phyloP scores from a whole-genome alignment of 2,113 vertebrate species.

The Daphoenositta chrysoptera region DNA sequence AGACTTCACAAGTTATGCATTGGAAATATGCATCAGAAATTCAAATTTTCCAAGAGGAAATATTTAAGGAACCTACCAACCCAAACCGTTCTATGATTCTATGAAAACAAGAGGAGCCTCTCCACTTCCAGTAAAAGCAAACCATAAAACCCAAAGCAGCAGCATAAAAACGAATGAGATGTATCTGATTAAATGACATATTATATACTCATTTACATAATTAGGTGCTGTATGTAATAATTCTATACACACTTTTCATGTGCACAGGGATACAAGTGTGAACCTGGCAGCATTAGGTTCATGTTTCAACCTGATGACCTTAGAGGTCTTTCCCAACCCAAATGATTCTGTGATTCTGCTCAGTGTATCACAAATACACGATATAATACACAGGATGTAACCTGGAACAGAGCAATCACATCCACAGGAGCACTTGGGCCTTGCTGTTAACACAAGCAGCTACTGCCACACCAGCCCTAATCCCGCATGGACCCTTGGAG shows the following conservation, averaged over 20 bases:
- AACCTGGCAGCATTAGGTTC: background rate
- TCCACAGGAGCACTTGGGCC: background rate
- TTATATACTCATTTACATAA: background rate
- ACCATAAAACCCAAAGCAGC: background rate
- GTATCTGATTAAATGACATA: background rate
- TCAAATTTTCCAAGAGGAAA: background rate
- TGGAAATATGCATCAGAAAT: background rate
- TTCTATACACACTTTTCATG: background rate
- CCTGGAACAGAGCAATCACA: rapidly evolving
- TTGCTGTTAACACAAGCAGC: background rate
- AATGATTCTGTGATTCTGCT: background rate
- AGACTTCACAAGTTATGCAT: background rate
- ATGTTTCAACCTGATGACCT: background rate
- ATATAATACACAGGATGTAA: background rate
- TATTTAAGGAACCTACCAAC: background rate
- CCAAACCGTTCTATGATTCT: background rate
- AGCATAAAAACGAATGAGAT: background rate
- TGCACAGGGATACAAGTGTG: background rate
- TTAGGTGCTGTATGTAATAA: background rate
- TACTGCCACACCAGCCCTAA: background rate
- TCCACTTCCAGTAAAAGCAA: background rate
- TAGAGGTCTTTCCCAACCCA: background rate
- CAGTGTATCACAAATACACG: background rate
- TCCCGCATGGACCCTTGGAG: rapidly evolving
- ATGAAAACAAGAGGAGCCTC: background rate